Percentiles rank a stretch among this genome's conserved stretches.
Evolutionary conservation across 2,113 vertebrate genomes (phyloP).

Genomic region (Megalops atlanticus): DNA sequence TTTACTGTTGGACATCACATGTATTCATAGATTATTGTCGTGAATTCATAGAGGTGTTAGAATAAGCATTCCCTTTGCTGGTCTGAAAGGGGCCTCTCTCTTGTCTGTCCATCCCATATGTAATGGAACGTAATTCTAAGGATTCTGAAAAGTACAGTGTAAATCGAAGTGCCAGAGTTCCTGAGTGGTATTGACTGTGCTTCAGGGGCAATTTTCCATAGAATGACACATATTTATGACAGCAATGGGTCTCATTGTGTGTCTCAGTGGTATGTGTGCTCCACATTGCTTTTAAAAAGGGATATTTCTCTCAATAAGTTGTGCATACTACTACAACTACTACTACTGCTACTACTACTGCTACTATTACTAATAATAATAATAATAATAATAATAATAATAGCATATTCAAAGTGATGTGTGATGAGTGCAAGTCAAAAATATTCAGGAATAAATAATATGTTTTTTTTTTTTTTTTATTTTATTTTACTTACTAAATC

Average conservation of each 20-base stretch:
- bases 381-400: conserved; percentile 2
- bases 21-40: no score
- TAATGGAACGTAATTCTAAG: not conserved
- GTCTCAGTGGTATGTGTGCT: not conserved
- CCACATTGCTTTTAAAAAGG: not conserved
- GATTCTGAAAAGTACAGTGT: not conserved
- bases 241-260: not conserved
- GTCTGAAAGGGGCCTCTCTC: no score
- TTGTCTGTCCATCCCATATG: no score
- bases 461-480: no score
- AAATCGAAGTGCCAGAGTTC: not conserved
- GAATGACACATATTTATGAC: not conserved
- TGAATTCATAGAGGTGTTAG: no score
- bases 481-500: no score
- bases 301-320: not conserved
- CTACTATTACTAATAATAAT: not conserved
- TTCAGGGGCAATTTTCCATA: no score
- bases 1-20: no score
- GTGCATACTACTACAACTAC: not conserved
- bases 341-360: not conserved
- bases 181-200: not conserved
- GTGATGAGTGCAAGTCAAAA: no score
- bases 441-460: no score
- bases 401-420: no score
- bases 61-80: no score